Evolutionary conservation across 2,888 invertebrate species (phyloP).

Genomic region (Bibio marci): DNA sequence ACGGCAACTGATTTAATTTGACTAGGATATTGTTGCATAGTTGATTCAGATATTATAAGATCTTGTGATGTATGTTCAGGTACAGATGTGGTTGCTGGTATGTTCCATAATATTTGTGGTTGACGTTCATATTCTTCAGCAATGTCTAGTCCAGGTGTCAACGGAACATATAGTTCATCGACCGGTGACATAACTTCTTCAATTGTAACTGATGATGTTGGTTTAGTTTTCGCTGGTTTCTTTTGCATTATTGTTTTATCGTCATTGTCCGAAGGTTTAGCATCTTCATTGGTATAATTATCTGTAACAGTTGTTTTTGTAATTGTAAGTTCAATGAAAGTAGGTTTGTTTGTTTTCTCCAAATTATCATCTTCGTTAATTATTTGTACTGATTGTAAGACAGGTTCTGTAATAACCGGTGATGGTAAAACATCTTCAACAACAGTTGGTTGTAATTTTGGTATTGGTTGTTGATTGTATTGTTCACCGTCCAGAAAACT

Average conservation of each 20-base stretch:
- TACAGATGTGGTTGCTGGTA: constrained; percentile 10
- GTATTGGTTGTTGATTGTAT: neutral
- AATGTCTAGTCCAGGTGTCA: constrained; percentile 32
- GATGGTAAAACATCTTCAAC: neutral
- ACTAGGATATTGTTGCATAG: constrained; percentile 4
- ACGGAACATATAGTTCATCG: constrained; percentile 29
- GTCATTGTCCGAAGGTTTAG: neutral
- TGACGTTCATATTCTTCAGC: constrained; percentile 11
- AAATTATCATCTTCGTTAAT: neutral
- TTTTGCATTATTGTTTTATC: constrained; percentile 5
- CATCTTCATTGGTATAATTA: constrained; percentile 8
- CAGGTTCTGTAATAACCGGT: neutral
- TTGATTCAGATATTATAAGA: constrained; percentile 6
- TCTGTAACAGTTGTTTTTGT: constrained; percentile 21
- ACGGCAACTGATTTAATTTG: constrained; percentile 16
- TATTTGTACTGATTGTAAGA: too few relatives aligned
- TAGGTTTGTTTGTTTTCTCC: constrained; percentile 9
- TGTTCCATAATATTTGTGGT: constrained; percentile 18
- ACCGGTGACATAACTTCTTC: constrained; percentile 34
- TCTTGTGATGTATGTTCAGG: constrained; percentile 3
- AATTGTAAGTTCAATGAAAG: constrained; percentile 19
- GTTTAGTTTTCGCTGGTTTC: constrained; percentile 14
- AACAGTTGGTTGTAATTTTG: neutral
- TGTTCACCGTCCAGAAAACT: constrained; percentile 6
- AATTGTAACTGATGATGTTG: constrained; percentile 33